Conservation (phyloP, 2,888 invertebrate genomes). For the Acanthosepion pharaonis region DNA sequence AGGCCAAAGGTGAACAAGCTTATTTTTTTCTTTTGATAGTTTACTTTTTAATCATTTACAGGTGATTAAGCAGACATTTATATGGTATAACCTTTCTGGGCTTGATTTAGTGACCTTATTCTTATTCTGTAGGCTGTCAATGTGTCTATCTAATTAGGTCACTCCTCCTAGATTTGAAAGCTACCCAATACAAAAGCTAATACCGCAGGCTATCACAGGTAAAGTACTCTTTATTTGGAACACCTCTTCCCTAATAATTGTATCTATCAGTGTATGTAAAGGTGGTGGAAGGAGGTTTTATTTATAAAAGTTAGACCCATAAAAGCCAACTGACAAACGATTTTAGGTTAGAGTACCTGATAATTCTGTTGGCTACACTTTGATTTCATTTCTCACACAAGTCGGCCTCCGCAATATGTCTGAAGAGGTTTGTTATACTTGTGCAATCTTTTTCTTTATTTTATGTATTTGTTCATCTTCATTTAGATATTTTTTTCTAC, state of each 20-base stretch:
- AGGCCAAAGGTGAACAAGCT: neutral
- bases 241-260: neutral
- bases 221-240: neutral
- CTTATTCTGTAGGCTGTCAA: neutral
- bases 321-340: neutral
- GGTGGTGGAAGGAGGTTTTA: neutral
- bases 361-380: neutral
- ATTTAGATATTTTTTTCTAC: too few relatives aligned
- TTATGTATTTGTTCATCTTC: too few relatives aligned
- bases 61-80: neutral
- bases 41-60: neutral
- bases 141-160: slow-evolving; percentile 16
- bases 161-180: neutral
- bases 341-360: neutral
- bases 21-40: neutral
- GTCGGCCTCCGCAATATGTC: neutral
- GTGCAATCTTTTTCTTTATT: neutral
- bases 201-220: neutral
- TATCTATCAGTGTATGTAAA: neutral
- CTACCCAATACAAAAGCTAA: neutral
- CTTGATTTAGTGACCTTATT: neutral
- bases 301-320: neutral
- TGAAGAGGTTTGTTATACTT: neutral
- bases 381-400: neutral
- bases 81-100: neutral